These are phyloP conservation scores for Diogma glabrata DNA, from an alignment of 2,888 invertebrate genomes.

Conservation along the genomic window DNA sequence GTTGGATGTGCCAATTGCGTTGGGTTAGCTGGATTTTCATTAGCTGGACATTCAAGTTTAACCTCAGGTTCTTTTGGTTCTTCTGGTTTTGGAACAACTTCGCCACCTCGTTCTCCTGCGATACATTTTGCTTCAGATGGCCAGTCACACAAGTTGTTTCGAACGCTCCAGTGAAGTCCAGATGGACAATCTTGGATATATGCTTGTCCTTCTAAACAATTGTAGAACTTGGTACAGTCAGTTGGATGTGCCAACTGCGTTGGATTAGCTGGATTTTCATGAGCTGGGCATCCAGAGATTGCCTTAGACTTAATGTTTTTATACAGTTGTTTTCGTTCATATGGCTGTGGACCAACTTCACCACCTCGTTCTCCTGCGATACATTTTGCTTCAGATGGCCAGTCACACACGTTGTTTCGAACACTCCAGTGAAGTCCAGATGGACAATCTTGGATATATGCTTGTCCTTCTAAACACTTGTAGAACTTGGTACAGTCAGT, in stretches of 20 bases:
- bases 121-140: no score
- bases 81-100: no score
- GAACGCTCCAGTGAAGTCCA: constrained; percentile 2
- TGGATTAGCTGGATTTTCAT: background rate
- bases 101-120: no score
- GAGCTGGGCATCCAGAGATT: background rate
- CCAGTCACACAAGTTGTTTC: constrained; percentile 3
- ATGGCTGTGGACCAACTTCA: no score
- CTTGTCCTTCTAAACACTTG: constrained; percentile 1
- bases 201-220: background rate
- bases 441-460: background rate
- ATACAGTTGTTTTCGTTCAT: no score
- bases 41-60: background rate
- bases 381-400: background rate
- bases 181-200: background rate
- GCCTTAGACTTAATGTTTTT: no score
- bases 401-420: constrained; percentile 4
- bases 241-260: background rate
- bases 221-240: background rate
- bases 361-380: background rate
- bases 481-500: constrained; percentile 7
- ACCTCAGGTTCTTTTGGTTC: no score
- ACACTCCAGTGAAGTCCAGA: constrained; percentile 1
- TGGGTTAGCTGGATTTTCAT: background rate
- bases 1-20: constrained; percentile 5